These are phyloP conservation scores for Eilema sororculum DNA, from an alignment of 2,888 invertebrate genomes.

Conservation along the genomic window DNA sequence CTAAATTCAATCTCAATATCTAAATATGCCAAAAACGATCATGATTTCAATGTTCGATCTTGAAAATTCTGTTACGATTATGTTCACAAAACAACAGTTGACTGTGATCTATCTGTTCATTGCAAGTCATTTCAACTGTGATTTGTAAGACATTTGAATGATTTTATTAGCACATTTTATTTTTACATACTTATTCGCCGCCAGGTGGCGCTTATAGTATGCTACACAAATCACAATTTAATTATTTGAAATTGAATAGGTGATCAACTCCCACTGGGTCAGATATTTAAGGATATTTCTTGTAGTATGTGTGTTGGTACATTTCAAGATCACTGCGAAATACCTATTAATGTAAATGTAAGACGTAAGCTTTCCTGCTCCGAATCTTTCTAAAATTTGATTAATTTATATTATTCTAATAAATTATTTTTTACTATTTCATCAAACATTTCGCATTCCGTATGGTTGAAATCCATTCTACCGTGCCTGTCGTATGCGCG, in stretches of 20 bases:
- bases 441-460: too few relatives aligned
- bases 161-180: not conserved
- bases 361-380: too few relatives aligned
- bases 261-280: conserved; percentile 1
- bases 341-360: not conserved
- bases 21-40: too few relatives aligned
- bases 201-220: not conserved
- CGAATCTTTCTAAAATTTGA: not conserved
- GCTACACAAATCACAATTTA: not conserved
- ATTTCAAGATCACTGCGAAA: not conserved
- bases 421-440: too few relatives aligned
- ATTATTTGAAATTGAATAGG: not conserved
- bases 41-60: too few relatives aligned
- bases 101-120: too few relatives aligned
- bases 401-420: not conserved
- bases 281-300: not conserved
- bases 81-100: too few relatives aligned
- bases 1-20: too few relatives aligned
- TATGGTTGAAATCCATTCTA: too few relatives aligned
- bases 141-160: not conserved
- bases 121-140: too few relatives aligned
- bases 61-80: too few relatives aligned
- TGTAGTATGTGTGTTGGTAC: not conserved
- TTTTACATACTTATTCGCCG: not conserved
- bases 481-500: too few relatives aligned